Evolutionary conservation across 2,888 invertebrate genomes (phyloP).

Genomic region (Amblyjoppa proteus): DNA sequence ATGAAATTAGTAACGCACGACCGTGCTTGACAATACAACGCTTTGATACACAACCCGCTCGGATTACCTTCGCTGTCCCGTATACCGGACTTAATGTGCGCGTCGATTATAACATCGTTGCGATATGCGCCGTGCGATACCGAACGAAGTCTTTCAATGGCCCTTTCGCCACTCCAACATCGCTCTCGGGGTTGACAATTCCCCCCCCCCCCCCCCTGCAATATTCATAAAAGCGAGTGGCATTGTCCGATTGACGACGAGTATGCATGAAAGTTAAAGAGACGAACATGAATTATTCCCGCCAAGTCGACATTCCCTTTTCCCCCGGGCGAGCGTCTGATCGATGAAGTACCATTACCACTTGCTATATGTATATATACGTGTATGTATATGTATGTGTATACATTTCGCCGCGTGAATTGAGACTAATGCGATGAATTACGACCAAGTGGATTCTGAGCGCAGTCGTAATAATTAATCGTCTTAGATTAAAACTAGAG

Average conservation of each 20-base stretch:
- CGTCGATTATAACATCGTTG: neutral
- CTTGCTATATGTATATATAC: neutral
- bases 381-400: neutral
- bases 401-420: neutral
- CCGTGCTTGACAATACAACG: constrained; percentile 40
- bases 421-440: constrained; percentile 11
- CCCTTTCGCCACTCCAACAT: neutral
- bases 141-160: neutral
- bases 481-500: neutral
- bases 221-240: neutral
- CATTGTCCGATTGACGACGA: neutral
- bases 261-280: neutral
- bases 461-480: constrained; percentile 5
- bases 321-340: neutral
- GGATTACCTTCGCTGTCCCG: constrained; percentile 29
- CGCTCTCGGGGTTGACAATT: neutral
- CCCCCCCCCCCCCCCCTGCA: neutral
- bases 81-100: constrained; percentile 6
- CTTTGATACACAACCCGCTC: constrained; percentile 58
- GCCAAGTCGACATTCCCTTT: neutral
- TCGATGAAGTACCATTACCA: neutral
- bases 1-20: constrained; percentile 56
- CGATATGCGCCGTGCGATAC: neutral
- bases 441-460: neutral
- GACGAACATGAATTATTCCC: neutral